Base-by-base conservation (phyloP, 1,140 invertebrate genomes). In the Drosophila cardini region DNA sequence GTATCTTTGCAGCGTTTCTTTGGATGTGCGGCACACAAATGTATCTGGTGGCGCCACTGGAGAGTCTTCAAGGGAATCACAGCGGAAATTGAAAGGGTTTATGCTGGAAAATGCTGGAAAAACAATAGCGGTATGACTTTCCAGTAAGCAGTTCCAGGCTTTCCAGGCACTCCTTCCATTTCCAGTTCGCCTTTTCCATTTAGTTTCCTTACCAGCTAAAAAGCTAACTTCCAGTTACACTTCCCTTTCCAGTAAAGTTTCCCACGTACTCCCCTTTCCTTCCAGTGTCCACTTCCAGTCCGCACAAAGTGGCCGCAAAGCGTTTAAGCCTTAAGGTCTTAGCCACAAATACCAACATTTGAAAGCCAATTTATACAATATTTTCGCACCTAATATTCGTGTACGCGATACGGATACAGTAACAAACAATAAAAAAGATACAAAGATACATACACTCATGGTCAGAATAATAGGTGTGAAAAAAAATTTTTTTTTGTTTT, bases 11-110 rank as follows among this genome's bases (percentile, higher is more conserved):
- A 87, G 83, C 83, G 45, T 87, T 87, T 83, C 83, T 87, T 73
- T 87, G 83, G 84, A 86, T 87, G 84, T 87, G 84, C 69, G 83
- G 83, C 71, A 80, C 76, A 64, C 83, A 87, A 79, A 87, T 87
- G 84, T 87, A 87, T 87, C 84, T 87, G 42, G 83, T 87, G 80
- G 83, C 83, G 83, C 83, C 83, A 68, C 72, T 87, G 64, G 83
- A 87, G 76, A 89, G 82, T 79, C 72, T 83, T 46, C 83, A 83
- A 38, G 46, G 32, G 74, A 74, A 46, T 75, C 55, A 10, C 10
- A 18, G 32, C n/a, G 21, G 30, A 26, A 70, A 67, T 46, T 71
- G 50, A 40, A 26, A 4, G 21, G 21, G 21, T 4, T 26, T 4
- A 26, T 5, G 21, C 0, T 3, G 21, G 3, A 5, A 48, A 32